Base-by-base conservation (phyloP, 2,888 invertebrate species). In the Himalopsyche japonica region DNA sequence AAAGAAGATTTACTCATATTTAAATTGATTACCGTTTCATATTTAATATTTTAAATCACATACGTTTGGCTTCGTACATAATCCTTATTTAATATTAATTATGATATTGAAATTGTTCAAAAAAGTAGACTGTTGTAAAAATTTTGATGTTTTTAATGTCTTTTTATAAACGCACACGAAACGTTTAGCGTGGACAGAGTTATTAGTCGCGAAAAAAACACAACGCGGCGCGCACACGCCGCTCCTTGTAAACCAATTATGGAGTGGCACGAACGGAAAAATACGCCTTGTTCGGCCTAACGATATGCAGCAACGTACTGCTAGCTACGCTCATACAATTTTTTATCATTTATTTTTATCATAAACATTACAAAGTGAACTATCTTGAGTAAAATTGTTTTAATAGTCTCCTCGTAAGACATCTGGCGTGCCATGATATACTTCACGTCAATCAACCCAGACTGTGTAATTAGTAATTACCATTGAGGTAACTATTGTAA, bases 211-310 rank as follows among this genome's bases (percentile, higher is more conserved):
- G 32, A 79, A 79, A 79, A 79, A 79, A 48, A 47, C 48, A 24
- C 10, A 30, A 27, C 47, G 57, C 57, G 57, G 27, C 49, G 48
- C 47, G 79, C 79, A 48, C 79, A 48, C 79, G 79, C 79, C 79
- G 79, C 48, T 49, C 79, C 79, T 24, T 79, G 49, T 48, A 48
- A 47, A 48, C 79, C 79, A 79, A 47, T 79, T 79, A 79, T 79
- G 79, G 79, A 48, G 48, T 24, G 24, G 47, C 49, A 79, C 49
- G 79, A 79, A 48, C 78, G 32, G 49, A 49, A 79, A 79, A 57
- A 57, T 57, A 57, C 76, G 32, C 34, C 76, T 76, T 57, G 57
- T 57, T 57, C 20, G 57, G 30, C 76, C 34, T 76, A 76, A 43
- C 78, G 24, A 78, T 37, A 78, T 43, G 78, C 78, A 78, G 78